phyloP scores from a whole-genome alignment of 2,113 vertebrate species.

The Chionis minor region DNA sequence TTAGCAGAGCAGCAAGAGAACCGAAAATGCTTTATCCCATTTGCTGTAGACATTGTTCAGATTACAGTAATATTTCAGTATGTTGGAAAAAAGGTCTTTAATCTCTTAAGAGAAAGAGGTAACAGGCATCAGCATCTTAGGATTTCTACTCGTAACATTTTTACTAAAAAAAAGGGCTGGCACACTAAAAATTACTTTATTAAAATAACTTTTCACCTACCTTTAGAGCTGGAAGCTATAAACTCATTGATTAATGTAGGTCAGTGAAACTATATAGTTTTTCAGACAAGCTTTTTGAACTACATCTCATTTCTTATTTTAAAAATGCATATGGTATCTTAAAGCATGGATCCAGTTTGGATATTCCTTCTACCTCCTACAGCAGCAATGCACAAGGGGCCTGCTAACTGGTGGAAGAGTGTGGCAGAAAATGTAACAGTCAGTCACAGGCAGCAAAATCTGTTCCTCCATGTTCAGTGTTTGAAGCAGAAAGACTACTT shows the following conservation, averaged over 20 bases:
- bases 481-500: neutral
- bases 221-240: conserved; percentile 10
- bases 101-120: neutral
- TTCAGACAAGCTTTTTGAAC: neutral
- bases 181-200: neutral
- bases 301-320: neutral
- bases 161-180: neutral
- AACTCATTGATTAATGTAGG: conserved; percentile 34
- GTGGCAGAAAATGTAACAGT: neutral
- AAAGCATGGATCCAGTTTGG: neutral
- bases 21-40: neutral
- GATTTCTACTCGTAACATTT: neutral
- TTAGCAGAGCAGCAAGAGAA: neutral
- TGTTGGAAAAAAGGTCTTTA: neutral
- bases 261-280: conserved; percentile 12
- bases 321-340: neutral
- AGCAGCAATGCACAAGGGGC: neutral
- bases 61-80: neutral
- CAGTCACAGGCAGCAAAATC: neutral
- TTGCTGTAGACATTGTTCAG: neutral
- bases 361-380: neutral
- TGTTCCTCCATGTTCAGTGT: neutral
- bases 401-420: neutral
- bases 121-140: neutral
- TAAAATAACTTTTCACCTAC: neutral